Base-by-base conservation (phyloP, 1,140 invertebrate species). In the Pollicipes pollicipes region DNA sequence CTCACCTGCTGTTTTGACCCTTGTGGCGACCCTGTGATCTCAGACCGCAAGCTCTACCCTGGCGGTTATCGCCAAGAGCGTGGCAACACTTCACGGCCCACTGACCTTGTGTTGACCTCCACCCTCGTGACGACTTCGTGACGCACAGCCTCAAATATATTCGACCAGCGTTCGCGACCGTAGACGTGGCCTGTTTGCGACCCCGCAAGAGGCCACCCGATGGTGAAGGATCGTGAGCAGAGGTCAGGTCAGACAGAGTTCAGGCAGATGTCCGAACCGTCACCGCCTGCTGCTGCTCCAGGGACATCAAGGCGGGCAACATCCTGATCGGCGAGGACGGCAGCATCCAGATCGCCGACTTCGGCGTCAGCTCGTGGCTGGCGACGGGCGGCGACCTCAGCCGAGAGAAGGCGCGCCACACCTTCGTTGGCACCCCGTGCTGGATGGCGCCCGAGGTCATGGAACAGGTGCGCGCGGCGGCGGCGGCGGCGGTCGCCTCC, bases 401-500 rank as follows among this genome's bases (percentile, higher is more conserved):
- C n/a, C 83, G 95, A 16, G 94, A 98, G 80, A 95, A 95, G 72
- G 81, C 83, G 2, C 75, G 85, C 70, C 85, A 87, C 76, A 86
- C 85, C 6, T 86, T 86, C 80, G 85, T 86, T 27, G 85, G 85
- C 10, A 86, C 85, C 4, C 84, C 96, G 0, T 98, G 96, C 79
- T 99, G 95, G 95, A 98, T 98, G 96, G 96, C 96, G n/a, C 96
- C 96, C 21, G 97, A 99, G 84, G 95, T 98, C 72, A 98, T 98
- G 95, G 94, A 98, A 83, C 94, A 97, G 85, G 89, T 89, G 72
- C 27, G 64, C n/a, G n/a, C 27, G 64, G n/a, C n/a, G n/a, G n/a
- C n/a, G n/a, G n/a, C n/a, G n/a, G n/a, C n/a, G n/a, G n/a, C n/a
- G n/a, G n/a, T n/a, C n/a, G n/a, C n/a, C n/a, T n/a, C n/a, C n/a